Evolutionary conservation across 2,113 vertebrate genomes (phyloP), one percentile per base, ranked within the genome.

Genomic region (Eptesicus fuscus): DNA sequence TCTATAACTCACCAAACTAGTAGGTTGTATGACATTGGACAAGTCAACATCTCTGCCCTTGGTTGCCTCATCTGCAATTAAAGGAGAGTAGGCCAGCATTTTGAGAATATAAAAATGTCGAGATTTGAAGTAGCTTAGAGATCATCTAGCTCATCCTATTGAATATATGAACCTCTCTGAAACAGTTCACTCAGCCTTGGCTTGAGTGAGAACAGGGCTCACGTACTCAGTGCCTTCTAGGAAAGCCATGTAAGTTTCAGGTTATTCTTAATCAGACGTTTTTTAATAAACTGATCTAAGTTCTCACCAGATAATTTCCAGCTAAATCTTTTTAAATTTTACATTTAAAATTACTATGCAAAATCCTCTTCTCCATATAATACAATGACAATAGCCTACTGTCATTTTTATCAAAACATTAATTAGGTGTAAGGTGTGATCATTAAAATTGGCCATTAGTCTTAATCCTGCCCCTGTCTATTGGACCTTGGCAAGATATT

Each of bases 241-340:
- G 61, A 90, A 87, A 59, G 65, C 32, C 37, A 83, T 82, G 85
- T 12, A 18, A 53, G 7, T 83, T 83, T 74, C 69, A 79, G 47
- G 59, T 44, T 70, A 69, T 37, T 94, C 35, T 73, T 49, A 22
- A 47, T 53, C 53, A 56, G 32, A 91, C 69, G 4, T 5, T 32
- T 95, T 95, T 73, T 9, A 14, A 77, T 90, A 93, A 86, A 37
- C n/a, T 37, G 30, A 90, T 32, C 30, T 71, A 90, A 90, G 42
- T 87, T 28, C 74, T 91, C 71, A 51, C 59, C 67, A 93, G 42
- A 63, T 73, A 77, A 90, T 73, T 90, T 91, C 44, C 23, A 92
- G 14, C n/a, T 93, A 83, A 4, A 2, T 83, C 42, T 86, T 74
- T 93, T 30, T 63, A 63, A 63, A 32, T 22, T 56, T 83, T 70